Evolutionary conservation across 2,888 invertebrate species (phyloP).

Genomic region (Spicauda simplicius): DNA sequence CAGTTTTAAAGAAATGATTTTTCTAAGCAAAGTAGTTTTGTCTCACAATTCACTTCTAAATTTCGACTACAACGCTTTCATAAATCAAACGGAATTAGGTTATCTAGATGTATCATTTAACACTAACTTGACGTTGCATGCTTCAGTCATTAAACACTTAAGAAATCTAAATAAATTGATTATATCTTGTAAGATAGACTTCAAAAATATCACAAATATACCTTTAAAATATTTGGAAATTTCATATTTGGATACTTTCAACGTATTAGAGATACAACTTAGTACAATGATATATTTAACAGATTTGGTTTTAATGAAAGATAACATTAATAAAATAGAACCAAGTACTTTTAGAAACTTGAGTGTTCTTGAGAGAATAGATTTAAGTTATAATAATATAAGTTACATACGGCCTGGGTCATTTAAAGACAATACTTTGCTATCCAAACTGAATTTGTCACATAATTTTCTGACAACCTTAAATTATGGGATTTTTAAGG

Average conservation of each 20-base stretch:
- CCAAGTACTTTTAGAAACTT: slow-evolving; percentile 36
- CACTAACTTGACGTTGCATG: slow-evolving; percentile 49
- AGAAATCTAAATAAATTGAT: slow-evolving; percentile 50
- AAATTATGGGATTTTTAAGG: slow-evolving; percentile 24
- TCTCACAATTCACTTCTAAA: slow-evolving; percentile 54
- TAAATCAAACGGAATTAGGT: slow-evolving; percentile 49
- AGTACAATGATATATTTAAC: slow-evolving; percentile 48
- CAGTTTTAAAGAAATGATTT: slow-evolving; percentile 49
- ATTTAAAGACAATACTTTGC: slow-evolving; percentile 32
- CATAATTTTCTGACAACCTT: slow-evolving; percentile 38
- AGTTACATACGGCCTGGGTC: slow-evolving; percentile 41
- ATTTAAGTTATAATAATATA: slow-evolving; percentile 40
- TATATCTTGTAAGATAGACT: slow-evolving; percentile 53
- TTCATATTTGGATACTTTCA: slow-evolving; percentile 51
- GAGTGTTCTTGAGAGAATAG: slow-evolving; percentile 32
- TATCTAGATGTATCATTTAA: slow-evolving; percentile 65
- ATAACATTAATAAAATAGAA: slow-evolving; percentile 33
- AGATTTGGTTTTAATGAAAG: slow-evolving; percentile 51
- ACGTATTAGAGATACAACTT: slow-evolving; percentile 52
- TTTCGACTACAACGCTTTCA: slow-evolving; percentile 50
- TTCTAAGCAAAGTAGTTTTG: slow-evolving; percentile 51
- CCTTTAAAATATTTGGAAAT: slow-evolving; percentile 51
- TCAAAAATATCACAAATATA: slow-evolving; percentile 44
- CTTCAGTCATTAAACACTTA: slow-evolving; percentile 44
- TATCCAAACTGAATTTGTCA: slow-evolving; percentile 39